These are phyloP conservation scores for Zaprionus obscuricornis DNA, from an alignment of 2,888 invertebrate species.

Conservation along the genomic window DNA sequence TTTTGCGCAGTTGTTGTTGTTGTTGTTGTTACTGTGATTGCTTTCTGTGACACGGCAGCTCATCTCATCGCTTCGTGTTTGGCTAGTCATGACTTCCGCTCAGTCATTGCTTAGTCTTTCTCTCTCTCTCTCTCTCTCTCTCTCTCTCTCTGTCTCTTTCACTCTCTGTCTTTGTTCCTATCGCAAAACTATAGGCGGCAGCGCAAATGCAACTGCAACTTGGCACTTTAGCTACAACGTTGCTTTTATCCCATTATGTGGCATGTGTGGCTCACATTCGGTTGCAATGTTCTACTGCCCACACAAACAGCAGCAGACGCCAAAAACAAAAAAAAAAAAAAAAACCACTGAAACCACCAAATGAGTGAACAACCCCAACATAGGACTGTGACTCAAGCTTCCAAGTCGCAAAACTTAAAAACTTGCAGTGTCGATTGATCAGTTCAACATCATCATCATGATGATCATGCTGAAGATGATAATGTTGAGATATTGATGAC, in stretches of 20 bases:
- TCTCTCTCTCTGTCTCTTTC: conserved; percentile 17
- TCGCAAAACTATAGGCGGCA: too few species aligned
- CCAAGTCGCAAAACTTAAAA: background rate
- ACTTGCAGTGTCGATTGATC: conserved; percentile 39
- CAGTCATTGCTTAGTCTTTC: conserved; percentile 27
- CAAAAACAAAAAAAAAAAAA: too few species aligned
- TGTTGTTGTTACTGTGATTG: conserved; percentile 38
- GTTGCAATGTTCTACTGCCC: conserved; percentile 69
- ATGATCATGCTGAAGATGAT: too few species aligned
- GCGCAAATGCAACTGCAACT: conserved; percentile 60
- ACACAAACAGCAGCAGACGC: conserved; percentile 52
- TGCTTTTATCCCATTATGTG: conserved; percentile 75
- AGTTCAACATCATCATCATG: too few species aligned
- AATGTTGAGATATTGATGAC: too few species aligned
- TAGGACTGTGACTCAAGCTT: background rate
- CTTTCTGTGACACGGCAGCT: conserved; percentile 58
- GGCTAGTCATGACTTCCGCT: conserved; percentile 79
- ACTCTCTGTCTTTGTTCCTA: conserved; percentile 1
- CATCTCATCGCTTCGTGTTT: conserved; percentile 74
- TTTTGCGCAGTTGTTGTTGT: conserved; percentile 10
- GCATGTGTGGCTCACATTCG: conserved; percentile 63
- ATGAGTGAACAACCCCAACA: conserved; percentile 32
- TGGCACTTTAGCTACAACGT: conserved; percentile 18
- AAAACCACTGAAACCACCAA: conserved; percentile 23
- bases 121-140: conserved; percentile 2